A percentile compares a stretch with the other conserved stretches of the same genome.
Conservation (phyloP, 2,113 vertebrate species). For the Ammodytes dubius region DNA sequence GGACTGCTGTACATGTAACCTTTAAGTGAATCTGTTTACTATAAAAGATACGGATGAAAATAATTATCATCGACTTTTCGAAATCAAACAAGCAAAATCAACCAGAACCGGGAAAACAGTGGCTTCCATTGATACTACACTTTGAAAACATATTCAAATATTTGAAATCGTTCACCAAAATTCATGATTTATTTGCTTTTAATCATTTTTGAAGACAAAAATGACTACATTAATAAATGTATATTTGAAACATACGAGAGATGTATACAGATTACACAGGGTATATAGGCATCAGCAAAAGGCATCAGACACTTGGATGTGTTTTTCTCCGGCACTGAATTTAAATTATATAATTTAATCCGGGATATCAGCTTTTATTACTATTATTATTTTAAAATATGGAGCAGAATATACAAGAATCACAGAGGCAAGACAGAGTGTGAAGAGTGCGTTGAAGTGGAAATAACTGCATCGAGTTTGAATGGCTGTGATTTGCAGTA, state of each 20-base stretch:
- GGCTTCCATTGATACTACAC: conserved; percentile 7
- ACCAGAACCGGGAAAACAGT: conserved; percentile 12
- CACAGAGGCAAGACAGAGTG: conserved; percentile 58
- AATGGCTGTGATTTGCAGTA: conserved; percentile 81
- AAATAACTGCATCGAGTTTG: conserved; percentile 71
- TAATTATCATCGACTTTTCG: conserved; percentile 38
- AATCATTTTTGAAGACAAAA: conserved; percentile 17
- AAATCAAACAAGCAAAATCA: conserved; percentile 46
- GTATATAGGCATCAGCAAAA: conserved; percentile 27
- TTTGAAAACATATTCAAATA: conserved; percentile 10
- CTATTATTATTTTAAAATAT: conserved; percentile 76
- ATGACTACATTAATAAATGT: conserved; percentile 15
- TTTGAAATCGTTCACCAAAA: not conserved
- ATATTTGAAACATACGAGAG: conserved; percentile 11
- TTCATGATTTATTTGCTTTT: conserved; percentile 16
- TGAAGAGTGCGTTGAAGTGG: conserved; percentile 54
- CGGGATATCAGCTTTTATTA: conserved; percentile 72
- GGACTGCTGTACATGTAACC: not conserved
- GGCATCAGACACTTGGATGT: conserved; percentile 21
- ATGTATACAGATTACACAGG: not conserved
- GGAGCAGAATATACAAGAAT: conserved; percentile 62
- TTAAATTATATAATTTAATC: conserved; percentile 64
- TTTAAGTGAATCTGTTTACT: not conserved
- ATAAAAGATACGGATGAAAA: not conserved
- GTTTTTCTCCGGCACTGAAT: conserved; percentile 37